These are phyloP conservation scores for Drosophila prostipennis DNA, from an alignment of 2,888 invertebrate species.

Conservation along the genomic window DNA sequence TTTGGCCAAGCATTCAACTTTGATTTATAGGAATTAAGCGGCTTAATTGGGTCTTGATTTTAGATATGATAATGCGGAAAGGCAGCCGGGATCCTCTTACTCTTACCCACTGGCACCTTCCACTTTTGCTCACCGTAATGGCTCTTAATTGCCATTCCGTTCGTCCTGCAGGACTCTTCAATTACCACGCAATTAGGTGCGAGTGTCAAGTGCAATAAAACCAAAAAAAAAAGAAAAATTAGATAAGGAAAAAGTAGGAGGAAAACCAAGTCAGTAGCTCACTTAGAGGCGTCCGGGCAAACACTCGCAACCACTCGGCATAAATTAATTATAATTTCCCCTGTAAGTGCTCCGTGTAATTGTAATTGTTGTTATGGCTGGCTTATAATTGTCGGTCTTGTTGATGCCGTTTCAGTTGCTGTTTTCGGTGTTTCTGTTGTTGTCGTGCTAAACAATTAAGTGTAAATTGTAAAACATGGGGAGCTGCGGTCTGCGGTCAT, in stretches of 20 bases:
- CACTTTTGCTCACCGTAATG: constrained; percentile 20
- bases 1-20: constrained; percentile 27
- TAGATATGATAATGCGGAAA: constrained; percentile 12
- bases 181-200: constrained; percentile 37
- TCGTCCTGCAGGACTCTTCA: constrained; percentile 27
- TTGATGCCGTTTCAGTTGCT: constrained; percentile 45
- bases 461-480: constrained; percentile 51
- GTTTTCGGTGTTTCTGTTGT: constrained; percentile 15
- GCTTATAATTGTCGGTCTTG: constrained; percentile 50
- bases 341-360: constrained; percentile 52
- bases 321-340: constrained; percentile 74
- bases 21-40: constrained; percentile 32
- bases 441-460: constrained; percentile 52
- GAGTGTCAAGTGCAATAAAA: constrained; percentile 18
- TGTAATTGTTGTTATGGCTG: constrained; percentile 55
- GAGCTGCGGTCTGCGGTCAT: constrained; percentile 50
- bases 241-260: neutral
- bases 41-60: constrained; percentile 37
- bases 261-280: constrained; percentile 41
- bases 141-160: constrained; percentile 41
- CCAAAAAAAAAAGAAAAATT: neutral
- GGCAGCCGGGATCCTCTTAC: neutral
- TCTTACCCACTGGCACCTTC: neutral
- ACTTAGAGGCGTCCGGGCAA: constrained; percentile 39
- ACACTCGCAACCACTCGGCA: constrained; percentile 51